Percentiles rank a stretch among this genome's conserved stretches.
These are phyloP conservation scores for Sebastes fasciatus DNA, from an alignment of 2,113 vertebrate species.

Conservation along the genomic window DNA sequence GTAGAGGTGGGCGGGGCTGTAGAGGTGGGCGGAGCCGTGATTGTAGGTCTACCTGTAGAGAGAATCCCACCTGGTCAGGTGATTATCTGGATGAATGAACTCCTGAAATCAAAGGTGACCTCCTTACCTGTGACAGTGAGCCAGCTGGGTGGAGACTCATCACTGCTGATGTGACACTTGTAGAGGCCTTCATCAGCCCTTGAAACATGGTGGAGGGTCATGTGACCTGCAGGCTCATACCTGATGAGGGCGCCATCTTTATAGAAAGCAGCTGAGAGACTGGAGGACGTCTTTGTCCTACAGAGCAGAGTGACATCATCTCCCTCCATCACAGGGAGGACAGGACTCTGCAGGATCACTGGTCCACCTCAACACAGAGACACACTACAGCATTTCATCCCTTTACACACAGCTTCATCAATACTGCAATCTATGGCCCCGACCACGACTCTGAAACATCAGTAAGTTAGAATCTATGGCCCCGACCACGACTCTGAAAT, in stretches of 20 bases:
- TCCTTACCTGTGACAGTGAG: no score
- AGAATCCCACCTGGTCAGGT: constrained; percentile 14
- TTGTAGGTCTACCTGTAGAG: neutral
- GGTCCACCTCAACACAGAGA: neutral
- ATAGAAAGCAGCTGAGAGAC: neutral
- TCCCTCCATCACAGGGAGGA: constrained; percentile 47
- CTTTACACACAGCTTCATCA: constrained; percentile 13
- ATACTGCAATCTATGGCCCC: neutral
- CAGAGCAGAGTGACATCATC: neutral
- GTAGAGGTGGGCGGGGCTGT: neutral
- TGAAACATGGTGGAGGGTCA: no score
- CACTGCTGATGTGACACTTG: no score
- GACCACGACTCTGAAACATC: no score
- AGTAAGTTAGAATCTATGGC: no score
- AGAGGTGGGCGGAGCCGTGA: neutral
- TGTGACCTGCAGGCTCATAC: neutral
- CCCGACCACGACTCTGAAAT: no score
- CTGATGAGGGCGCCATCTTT: neutral
- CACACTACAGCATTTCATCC: neutral
- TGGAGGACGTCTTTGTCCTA: neutral
- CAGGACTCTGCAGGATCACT: no score
- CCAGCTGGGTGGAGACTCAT: constrained; percentile 26
- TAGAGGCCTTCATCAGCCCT: no score
- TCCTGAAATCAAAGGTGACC: neutral
- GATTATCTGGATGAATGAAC: neutral